Base-by-base conservation (phyloP, 2,797 vertebrate genomes). In the Varecia variegata region DNA sequence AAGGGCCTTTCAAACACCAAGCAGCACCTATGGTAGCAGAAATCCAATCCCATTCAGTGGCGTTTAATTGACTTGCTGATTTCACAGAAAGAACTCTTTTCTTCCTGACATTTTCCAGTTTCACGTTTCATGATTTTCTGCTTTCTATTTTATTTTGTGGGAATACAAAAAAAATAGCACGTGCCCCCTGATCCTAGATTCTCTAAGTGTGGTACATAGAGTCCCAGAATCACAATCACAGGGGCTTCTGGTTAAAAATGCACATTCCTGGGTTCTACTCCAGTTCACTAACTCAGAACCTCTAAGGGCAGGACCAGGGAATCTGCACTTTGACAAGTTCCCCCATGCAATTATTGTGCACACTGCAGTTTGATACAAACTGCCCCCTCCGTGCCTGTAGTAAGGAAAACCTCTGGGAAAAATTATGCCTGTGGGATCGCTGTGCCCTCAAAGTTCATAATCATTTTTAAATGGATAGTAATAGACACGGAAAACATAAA, bases 401-500 rank as follows among this genome's bases (percentile, higher is more conserved):
- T 14, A 38, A 38, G 2, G 27, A 70, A 88, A 38, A n/a, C 21
- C 7, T 18, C 58, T 40, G 17, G 32, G 56, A n/a, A 35, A 73
- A 54, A 54, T 21, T 4, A 14, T 0, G 0, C 23, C 62, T 1
- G n/a, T 5, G 27, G 3, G 27, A 18, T 15, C 0, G 0, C 20
- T 15, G 17, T 1, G 9, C 30, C 40, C 40, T 90, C 30, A 1
- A 4, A 27, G 6, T 10, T 30, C 3, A 17, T 43, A 45, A 73
- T 5, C 4, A 56, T 56, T 56, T 56, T 23, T 43, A 54, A 35
- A 40, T 0, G 5, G 14, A 25, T 1, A 32, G 35, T 32, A 21
- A 76, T 9, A 52, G 43, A 71, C 17, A 2, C 3, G 2, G 8
- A 13, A 21, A 83, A 43, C 60, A 52, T 30, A n/a, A 4, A 45